These are phyloP conservation scores for Atta cephalotes DNA, from an alignment of 1,140 invertebrate species.

Conservation along the genomic window DNA sequence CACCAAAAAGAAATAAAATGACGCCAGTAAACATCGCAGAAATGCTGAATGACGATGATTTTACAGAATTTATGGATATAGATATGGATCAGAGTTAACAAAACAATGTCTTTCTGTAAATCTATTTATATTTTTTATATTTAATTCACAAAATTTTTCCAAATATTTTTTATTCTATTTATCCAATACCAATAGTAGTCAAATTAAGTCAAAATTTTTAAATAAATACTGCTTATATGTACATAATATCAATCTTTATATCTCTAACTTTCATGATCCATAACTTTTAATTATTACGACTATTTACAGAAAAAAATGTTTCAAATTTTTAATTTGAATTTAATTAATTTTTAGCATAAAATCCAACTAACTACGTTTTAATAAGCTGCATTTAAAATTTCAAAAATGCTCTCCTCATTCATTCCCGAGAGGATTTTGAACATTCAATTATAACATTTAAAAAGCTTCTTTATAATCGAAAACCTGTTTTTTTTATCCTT, in stretches of 20 bases:
- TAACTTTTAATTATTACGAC: neutral
- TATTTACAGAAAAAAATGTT: neutral
- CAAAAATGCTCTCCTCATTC: neutral
- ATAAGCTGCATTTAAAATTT: neutral
- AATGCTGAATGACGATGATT: slow-evolving; percentile 65
- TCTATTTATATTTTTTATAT: slow-evolving; percentile 42
- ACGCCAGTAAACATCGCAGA: slow-evolving; percentile 74
- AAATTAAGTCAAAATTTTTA: neutral
- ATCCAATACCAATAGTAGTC: slow-evolving; percentile 28
- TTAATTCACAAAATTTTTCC: neutral
- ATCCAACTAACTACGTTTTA: neutral
- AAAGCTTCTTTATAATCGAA: neutral
- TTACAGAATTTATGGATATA: slow-evolving; percentile 64
- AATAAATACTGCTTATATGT: slow-evolving; percentile 65
- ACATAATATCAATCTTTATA: neutral
- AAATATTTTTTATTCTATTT: slow-evolving; percentile 25
- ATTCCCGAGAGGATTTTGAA: neutral
- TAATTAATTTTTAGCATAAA: neutral
- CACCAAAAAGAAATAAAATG: slow-evolving; percentile 52
- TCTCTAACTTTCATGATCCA: neutral
- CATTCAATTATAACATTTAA: neutral
- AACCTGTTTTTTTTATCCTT: neutral
- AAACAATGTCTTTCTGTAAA: slow-evolving; percentile 27
- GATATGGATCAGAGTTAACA: slow-evolving; percentile 31
- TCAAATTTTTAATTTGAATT: too few species aligned